Evolutionary conservation across 2,113 vertebrate genomes (phyloP).

Genomic region (Trochalopteron elliotii): DNA sequence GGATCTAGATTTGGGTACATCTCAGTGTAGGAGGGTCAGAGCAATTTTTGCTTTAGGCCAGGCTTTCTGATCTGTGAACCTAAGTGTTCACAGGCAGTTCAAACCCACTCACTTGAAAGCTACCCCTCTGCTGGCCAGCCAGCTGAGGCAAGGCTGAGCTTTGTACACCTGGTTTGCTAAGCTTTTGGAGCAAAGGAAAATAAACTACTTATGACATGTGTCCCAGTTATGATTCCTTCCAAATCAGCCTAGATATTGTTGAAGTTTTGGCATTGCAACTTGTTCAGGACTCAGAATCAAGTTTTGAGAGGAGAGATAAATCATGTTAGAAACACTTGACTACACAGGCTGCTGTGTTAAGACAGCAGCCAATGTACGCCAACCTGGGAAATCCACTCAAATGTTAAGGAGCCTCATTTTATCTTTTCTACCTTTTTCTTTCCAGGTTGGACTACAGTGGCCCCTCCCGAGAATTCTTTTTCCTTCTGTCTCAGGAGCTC

Average conservation of each 20-base stretch:
- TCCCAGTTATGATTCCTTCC: not conserved
- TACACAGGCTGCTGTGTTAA: not conserved
- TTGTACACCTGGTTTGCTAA: not conserved
- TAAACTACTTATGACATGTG: not conserved
- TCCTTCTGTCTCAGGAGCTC: conserved; percentile 97
- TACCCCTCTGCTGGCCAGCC: not conserved
- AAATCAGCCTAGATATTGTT: not conserved
- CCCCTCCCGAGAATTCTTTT: conserved; percentile 97
- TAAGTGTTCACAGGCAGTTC: not conserved
- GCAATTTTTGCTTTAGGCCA: not conserved
- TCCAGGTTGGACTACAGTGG: conserved; percentile 95
- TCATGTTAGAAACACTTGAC: not conserved
- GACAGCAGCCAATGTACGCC: not conserved
- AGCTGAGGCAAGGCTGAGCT: not conserved
- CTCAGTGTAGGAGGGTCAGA: not conserved
- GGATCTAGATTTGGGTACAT: not conserved
- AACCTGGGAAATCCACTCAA: not conserved
- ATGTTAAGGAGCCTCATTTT: not conserved
- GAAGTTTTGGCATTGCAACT: not conserved
- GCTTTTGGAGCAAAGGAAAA: not conserved
- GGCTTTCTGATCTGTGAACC: not conserved
- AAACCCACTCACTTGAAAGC: not conserved
- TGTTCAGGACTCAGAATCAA: not conserved
- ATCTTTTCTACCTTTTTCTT: conserved; percentile 28
- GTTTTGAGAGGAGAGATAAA: not conserved